A percentile compares a stretch with the other conserved stretches of the same genome.
These are phyloP conservation scores for Cecropterus lyciades DNA, from an alignment of 1,140 invertebrate genomes.

Conservation along the genomic window DNA sequence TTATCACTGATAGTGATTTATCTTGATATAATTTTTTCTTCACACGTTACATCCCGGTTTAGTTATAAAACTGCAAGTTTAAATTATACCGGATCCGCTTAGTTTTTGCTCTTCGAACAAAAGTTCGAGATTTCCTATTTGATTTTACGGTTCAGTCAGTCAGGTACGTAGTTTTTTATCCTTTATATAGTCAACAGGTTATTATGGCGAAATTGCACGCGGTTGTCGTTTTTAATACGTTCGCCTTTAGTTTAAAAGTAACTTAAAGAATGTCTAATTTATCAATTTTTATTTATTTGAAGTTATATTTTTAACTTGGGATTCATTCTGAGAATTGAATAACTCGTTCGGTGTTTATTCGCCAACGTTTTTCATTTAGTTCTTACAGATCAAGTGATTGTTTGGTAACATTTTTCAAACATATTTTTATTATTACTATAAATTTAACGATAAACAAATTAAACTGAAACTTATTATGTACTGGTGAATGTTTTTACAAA, in stretches of 20 bases:
- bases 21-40: background rate
- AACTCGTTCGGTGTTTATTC: background rate
- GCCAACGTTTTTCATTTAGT: background rate
- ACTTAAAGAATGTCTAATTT: background rate
- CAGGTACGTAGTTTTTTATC: conserved; percentile 5
- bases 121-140: background rate
- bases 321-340: background rate
- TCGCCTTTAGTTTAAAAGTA: background rate
- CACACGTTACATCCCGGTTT: background rate
- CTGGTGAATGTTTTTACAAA: too few relatives aligned
- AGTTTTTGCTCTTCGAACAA: background rate
- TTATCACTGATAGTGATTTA: conserved; percentile 18
- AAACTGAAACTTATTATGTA: too few relatives aligned
- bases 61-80: background rate
- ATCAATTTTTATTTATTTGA: too few relatives aligned
- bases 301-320: too few relatives aligned
- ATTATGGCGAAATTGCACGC: background rate
- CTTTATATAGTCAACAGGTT: background rate
- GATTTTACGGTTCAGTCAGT: conserved; percentile 14
- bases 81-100: background rate
- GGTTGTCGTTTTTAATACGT: background rate
- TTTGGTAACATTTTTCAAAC: too few relatives aligned
- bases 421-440: too few relatives aligned
- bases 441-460: too few relatives aligned
- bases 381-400: too few relatives aligned